Evolutionary conservation across 2,113 vertebrate genomes (phyloP).

Genomic region (Agapornis roseicollis): DNA sequence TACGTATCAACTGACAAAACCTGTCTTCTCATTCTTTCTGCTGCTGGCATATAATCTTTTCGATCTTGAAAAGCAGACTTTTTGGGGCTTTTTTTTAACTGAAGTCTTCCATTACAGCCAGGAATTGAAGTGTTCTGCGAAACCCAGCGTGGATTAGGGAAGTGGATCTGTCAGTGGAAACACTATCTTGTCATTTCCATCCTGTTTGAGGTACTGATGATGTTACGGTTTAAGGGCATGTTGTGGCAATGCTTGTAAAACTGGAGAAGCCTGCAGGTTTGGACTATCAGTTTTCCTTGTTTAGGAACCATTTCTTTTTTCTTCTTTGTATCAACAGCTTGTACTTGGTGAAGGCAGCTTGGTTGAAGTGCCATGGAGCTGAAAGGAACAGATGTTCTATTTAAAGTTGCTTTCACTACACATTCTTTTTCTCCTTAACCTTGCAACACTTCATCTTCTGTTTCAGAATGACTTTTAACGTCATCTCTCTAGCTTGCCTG

Average conservation of each 20-base stretch:
- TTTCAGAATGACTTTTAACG: background rate
- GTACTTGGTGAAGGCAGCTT: background rate
- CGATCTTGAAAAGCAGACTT: slow-evolving; percentile 13
- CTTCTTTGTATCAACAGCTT: background rate
- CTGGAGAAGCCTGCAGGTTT: background rate
- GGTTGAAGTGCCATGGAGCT: background rate
- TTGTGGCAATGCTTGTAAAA: background rate
- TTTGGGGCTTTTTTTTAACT: background rate
- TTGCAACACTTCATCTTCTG: background rate
- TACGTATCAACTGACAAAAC: slow-evolving; percentile 14
- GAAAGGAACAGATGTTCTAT: slow-evolving; percentile 24
- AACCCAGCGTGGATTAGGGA: background rate
- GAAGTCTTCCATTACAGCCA: background rate
- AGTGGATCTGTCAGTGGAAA: background rate
- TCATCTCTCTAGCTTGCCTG: background rate
- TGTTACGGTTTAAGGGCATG: background rate
- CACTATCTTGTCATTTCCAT: background rate
- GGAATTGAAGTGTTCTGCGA: background rate
- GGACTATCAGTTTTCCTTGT: background rate
- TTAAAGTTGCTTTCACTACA: slow-evolving; percentile 18
- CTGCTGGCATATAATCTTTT: background rate
- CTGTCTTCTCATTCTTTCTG: slow-evolving; percentile 9
- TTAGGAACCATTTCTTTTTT: background rate
- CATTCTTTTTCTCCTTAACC: background rate
- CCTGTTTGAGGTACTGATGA: background rate